Evolutionary conservation across 2,888 invertebrate species (phyloP).

Genomic region (Gymnocheta viridis): DNA sequence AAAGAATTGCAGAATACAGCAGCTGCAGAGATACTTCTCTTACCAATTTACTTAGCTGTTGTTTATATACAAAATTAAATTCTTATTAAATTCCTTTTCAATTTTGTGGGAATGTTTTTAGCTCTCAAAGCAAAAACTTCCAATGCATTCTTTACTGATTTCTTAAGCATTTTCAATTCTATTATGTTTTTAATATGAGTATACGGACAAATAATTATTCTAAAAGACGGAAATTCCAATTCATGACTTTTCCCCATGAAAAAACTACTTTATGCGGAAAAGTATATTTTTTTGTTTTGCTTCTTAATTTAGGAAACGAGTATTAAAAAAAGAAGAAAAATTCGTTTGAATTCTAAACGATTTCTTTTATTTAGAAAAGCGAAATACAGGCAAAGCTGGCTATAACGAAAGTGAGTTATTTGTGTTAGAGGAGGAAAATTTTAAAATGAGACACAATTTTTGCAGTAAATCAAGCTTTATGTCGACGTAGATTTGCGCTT

Average conservation of each 20-base stretch:
- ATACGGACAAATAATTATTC: conserved; percentile 47
- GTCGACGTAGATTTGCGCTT: too few relatives aligned
- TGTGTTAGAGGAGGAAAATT: too few relatives aligned
- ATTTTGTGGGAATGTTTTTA: background rate
- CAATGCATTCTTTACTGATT: background rate
- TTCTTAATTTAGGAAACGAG: conserved; percentile 31
- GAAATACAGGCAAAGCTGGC: background rate
- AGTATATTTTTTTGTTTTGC: background rate
- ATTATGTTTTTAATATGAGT: background rate
- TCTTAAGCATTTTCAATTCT: background rate
- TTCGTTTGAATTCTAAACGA: conserved; percentile 52
- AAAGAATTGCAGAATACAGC: too few relatives aligned
- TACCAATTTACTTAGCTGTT: too few relatives aligned
- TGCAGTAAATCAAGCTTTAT: too few relatives aligned
- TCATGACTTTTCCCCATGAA: conserved; percentile 44
- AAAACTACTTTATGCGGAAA: conserved; percentile 38
- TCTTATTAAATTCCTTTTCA: background rate
- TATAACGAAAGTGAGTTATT: too few relatives aligned
- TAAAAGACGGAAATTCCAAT: conserved; percentile 31
- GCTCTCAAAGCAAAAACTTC: background rate
- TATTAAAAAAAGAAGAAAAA: conserved; percentile 22
- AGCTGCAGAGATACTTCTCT: too few relatives aligned
- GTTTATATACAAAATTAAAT: too few relatives aligned
- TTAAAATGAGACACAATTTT: too few relatives aligned
- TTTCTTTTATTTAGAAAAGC: conserved; percentile 52